phyloP scores from a whole-genome alignment of 2,888 invertebrate genomes.

The Hydropsyche betteni region DNA sequence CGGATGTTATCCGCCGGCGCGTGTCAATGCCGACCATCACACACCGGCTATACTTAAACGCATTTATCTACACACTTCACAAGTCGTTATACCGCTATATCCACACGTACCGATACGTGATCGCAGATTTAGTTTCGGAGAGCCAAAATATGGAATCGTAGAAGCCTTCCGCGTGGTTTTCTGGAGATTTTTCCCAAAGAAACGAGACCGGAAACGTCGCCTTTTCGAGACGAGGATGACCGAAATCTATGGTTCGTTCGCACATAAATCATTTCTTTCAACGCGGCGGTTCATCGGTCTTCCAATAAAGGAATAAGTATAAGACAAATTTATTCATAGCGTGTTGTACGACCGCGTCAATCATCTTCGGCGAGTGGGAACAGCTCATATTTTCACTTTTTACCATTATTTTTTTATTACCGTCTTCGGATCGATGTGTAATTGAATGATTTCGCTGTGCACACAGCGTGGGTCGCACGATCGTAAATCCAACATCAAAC shows the following conservation, averaged over 20 bases:
- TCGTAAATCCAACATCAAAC: no score
- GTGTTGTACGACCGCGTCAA: constrained; percentile 36
- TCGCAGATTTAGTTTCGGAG: no score
- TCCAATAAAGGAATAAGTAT: constrained; percentile 31
- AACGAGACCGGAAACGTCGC: no score
- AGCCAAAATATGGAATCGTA: no score
- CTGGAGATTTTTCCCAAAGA: no score
- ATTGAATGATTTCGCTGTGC: constrained; percentile 34
- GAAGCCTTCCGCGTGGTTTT: no score
- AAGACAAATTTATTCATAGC: constrained; percentile 38
- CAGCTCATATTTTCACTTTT: constrained; percentile 29
- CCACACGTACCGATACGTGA: neutral
- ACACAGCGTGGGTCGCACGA: constrained; percentile 18
- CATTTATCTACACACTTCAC: constrained; percentile 38
- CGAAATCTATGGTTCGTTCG: constrained; percentile 7
- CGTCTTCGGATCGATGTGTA: constrained; percentile 7
- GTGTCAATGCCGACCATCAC: constrained; percentile 40
- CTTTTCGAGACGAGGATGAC: no score
- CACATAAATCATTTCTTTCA: constrained; percentile 35
- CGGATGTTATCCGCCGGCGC: constrained; percentile 36
- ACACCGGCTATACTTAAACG: constrained; percentile 23
- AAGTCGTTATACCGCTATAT: constrained; percentile 29
- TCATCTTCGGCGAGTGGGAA: constrained; percentile 31
- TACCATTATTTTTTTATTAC: constrained; percentile 32
- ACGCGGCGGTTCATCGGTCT: constrained; percentile 19